These are phyloP conservation scores for Pipistrellus kuhlii DNA, from an alignment of 2,797 vertebrate species.

Conservation along the genomic window DNA sequence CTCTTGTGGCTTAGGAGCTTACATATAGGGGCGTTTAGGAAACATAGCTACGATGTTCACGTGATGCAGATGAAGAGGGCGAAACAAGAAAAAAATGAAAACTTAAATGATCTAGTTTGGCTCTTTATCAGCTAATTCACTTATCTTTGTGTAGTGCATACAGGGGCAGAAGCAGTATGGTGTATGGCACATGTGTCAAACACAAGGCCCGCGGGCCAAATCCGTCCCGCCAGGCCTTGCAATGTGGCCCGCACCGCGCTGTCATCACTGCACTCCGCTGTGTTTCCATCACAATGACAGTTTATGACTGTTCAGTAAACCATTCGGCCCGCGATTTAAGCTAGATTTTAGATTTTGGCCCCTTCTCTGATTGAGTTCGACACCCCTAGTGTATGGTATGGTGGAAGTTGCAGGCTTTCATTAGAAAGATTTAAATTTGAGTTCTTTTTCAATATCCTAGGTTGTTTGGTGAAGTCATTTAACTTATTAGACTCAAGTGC, in stretches of 20 bases:
- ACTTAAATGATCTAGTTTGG: not conserved
- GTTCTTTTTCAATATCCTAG: not conserved
- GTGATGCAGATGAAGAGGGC: not conserved
- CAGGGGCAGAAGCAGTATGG: not conserved
- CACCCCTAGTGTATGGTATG: not conserved
- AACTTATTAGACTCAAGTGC: not conserved
- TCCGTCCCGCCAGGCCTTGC: too few species aligned
- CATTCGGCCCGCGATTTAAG: too few species aligned
- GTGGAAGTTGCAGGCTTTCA: not conserved
- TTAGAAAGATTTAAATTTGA: slow-evolving; percentile 18
- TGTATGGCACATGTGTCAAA: too few species aligned
- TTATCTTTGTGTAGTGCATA: not conserved
- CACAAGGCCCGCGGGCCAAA: too few species aligned
- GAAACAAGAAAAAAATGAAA: not conserved
- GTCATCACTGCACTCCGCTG: too few species aligned
- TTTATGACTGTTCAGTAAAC: too few species aligned
- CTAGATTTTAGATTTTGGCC: too few species aligned
- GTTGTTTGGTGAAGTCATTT: not conserved
- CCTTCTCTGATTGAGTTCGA: too few species aligned
- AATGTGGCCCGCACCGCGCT: too few species aligned
- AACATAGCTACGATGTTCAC: not conserved
- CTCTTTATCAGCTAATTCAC: not conserved
- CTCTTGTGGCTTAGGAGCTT: not conserved
- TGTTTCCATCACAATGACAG: too few species aligned
- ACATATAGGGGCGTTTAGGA: not conserved